Evolutionary conservation across 2,888 invertebrate species (phyloP).

Genomic region (Parthenolecanium corni): DNA sequence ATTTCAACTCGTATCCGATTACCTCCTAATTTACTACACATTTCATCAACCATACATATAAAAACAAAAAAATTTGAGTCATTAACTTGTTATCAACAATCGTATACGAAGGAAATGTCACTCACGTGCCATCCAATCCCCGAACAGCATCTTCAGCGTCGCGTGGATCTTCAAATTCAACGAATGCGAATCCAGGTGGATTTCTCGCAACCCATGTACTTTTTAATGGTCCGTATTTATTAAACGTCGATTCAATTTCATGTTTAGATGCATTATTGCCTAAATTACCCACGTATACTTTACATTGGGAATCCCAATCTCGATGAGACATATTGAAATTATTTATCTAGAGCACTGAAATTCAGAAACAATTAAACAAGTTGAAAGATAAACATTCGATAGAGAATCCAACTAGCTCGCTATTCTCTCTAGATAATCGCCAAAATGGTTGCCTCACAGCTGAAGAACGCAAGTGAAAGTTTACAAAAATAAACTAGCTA

Average conservation of each 20-base stretch:
- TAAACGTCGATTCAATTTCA: constrained; percentile 76
- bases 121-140: constrained; percentile 72
- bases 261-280: constrained; percentile 83
- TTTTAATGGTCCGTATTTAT: constrained; percentile 74
- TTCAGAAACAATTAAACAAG: too few species aligned
- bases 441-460: too few species aligned
- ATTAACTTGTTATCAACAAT: too few species aligned
- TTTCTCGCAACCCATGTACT: constrained; percentile 92
- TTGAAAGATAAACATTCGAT: too few species aligned
- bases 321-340: constrained; percentile 44
- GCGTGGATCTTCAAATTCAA: constrained; percentile 76
- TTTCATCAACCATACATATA: constrained; percentile 33
- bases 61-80: background rate
- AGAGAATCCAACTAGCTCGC: too few species aligned
- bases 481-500: too few species aligned
- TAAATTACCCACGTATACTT: constrained; percentile 85
- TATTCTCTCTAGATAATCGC: too few species aligned
- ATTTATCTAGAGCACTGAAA: background rate
- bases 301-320: constrained; percentile 78
- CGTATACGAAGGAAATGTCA: constrained; percentile 32
- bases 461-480: too few species aligned
- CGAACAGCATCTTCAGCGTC: constrained; percentile 79
- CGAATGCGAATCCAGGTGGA: constrained; percentile 84
- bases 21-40: constrained; percentile 65
- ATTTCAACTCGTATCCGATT: constrained; percentile 84